Evolutionary conservation across 2,113 vertebrate genomes (phyloP), one percentile per base, ranked within the genome.

Genomic region (Anthoscopus minutus): DNA sequence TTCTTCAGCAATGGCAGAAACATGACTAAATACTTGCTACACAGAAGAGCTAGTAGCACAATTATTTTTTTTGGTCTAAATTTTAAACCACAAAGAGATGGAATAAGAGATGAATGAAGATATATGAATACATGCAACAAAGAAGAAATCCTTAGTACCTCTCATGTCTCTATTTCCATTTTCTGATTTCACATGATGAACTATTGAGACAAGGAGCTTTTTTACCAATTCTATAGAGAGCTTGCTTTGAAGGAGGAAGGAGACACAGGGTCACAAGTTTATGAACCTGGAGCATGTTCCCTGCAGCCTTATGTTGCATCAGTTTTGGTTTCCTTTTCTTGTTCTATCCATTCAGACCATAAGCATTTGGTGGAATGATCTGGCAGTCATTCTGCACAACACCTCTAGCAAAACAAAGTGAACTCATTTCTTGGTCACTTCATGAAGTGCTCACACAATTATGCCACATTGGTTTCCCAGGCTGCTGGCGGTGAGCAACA

Each of bases 391-490:
- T 77, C 64, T 33, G 45, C 0, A 1, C 47, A 70, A 48, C 3
- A 18, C 35, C 56, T 70, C 64, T 24, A 70, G 72, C 60, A 74
- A 71, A 84, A 70, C 47, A 35, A 81, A 74, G 56, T 1, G 0
- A 83, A 62, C 1, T 0, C 15, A 42, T 6, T 66, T 66, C 23
- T 70, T 4, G 13, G 56, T 60, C 57, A 67, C 16, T 69, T 67
- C 10, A 0, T 19, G 16, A 74, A 70, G 69, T 11, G 24, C 31
- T 78, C 33, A 33, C 30, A 51, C 22, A 24, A 40, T 0, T 1
- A 35, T 0, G 62, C 30, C 20, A 62, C 60, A 66, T 15, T 58
- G 67, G 12, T 19, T 21, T 72, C 31, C 24, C 50, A 33, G 14
- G 50, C 47, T 80, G 44, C 56, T 2, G 14, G 51, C 2, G 1